phyloP scores from a whole-genome alignment of 2,797 vertebrate species.

The Jordanella pulchra region DNA sequence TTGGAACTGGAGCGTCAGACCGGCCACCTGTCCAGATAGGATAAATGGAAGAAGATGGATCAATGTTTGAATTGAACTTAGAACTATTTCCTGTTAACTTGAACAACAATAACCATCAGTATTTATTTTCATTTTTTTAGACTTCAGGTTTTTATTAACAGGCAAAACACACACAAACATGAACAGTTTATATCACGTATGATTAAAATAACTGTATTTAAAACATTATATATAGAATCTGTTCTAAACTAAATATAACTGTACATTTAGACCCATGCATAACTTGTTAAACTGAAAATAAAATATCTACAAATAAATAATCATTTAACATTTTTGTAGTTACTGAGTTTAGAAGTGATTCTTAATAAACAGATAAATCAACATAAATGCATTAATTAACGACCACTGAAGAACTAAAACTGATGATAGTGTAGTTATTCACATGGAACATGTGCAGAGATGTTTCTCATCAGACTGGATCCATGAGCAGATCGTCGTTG shows the following conservation, averaged over 20 bases:
- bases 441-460: background rate
- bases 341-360: background rate
- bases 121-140: too few relatives aligned
- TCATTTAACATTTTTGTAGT: background rate
- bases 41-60: too few relatives aligned
- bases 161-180: too few relatives aligned
- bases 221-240: background rate
- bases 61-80: too few relatives aligned
- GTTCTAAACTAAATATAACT: background rate
- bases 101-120: too few relatives aligned
- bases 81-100: too few relatives aligned
- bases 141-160: too few relatives aligned
- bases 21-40: too few relatives aligned
- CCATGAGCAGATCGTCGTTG: conserved; percentile 58
- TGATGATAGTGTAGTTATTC: background rate
- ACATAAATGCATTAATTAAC: background rate
- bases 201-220: background rate
- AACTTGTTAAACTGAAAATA: background rate
- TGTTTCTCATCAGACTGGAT: conserved; percentile 31
- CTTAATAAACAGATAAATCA: background rate
- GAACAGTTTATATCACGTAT: too few relatives aligned
- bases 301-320: background rate
- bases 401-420: background rate
- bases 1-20: too few relatives aligned
- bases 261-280: background rate